Percentiles rank a stretch among this genome's conserved stretches.
Evolutionary conservation across 2,797 vertebrate genomes (phyloP).

Genomic region (Sus cebifrons): DNA sequence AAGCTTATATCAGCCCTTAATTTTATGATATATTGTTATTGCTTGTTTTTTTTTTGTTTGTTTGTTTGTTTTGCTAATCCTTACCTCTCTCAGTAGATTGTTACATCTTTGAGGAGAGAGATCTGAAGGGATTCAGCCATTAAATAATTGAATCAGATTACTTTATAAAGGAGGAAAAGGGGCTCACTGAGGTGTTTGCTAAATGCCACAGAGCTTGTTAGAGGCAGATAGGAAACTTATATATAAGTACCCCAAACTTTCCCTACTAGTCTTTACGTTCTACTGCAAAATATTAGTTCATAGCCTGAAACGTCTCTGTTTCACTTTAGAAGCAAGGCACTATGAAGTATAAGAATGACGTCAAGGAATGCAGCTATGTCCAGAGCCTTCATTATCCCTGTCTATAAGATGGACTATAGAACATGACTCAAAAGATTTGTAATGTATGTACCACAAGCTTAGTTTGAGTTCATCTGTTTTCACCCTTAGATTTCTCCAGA

Average conservation of each 20-base stretch:
- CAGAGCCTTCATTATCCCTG: neutral
- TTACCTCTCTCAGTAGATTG: neutral
- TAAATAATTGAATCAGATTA: neutral
- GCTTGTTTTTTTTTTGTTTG: constrained; percentile 6
- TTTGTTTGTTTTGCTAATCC: neutral
- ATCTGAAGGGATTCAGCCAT: neutral
- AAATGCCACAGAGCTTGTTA: neutral
- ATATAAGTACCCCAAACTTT: neutral
- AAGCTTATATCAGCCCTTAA: neutral
- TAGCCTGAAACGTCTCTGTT: neutral
- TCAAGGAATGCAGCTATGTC: neutral
- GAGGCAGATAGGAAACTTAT: neutral
- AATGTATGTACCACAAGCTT: neutral
- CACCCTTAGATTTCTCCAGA: neutral
- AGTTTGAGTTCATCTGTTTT: neutral
- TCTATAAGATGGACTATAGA: neutral
- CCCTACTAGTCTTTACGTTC: neutral
- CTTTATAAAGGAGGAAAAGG: constrained; percentile 19
- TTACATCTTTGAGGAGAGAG: neutral
- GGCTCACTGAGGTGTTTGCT: neutral
- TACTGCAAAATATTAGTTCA: neutral
- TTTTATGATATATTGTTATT: neutral
- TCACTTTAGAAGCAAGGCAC: neutral
- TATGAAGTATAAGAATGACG: neutral
- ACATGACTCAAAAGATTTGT: neutral